Base-by-base conservation (phyloP, 2,888 invertebrate genomes). In the Stenurella melanura region DNA sequence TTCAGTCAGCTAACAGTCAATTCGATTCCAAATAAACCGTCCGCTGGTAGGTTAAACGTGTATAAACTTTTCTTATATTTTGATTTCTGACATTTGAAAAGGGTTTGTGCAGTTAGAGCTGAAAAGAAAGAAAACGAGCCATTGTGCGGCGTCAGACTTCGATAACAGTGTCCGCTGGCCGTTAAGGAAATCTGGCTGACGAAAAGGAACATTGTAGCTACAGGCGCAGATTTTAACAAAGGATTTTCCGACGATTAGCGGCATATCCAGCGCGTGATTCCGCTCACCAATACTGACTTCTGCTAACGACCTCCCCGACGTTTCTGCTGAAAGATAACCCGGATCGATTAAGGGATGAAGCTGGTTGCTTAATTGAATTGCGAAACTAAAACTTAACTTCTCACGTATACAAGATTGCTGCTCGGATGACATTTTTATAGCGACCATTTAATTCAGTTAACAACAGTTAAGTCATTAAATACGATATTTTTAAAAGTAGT, bases 101-200 rank as follows among this genome's bases (percentile, higher is more conserved):
- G 38, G 21, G 18, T 18, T 18, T 12, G 50, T 50, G 42, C 42
- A 60, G 58, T 70, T 70, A 42, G 12, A 42, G 58, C 21, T 9
- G 56, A 70, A 30, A 38, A 19, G 38, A 73, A 64, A 73, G 19
- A 30, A 72, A 72, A 72, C 75, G 73, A 61, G 67, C 73, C 56
- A 76, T 80, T 78, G 78, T 78, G 78, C 73, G 75, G 69, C 71
- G 74, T 76, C 68, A 21, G 77, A 71, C 76, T 77, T 76, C 76
- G 78, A 76, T 77, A 80, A 80, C 80, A 74, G 73, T 74, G 61
- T 76, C 68, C 72, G 57, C 21, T 58, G 19, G 34, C 69, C 50
- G 56, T 73, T 68, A 72, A 74, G 77, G 75, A 77, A 76, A 77
- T 74, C 77, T 80, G 74, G 57, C 66, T 71, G 71, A 76, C 76